Base-by-base conservation (phyloP, 2,888 invertebrate species). In the Tenthredo notha region DNA sequence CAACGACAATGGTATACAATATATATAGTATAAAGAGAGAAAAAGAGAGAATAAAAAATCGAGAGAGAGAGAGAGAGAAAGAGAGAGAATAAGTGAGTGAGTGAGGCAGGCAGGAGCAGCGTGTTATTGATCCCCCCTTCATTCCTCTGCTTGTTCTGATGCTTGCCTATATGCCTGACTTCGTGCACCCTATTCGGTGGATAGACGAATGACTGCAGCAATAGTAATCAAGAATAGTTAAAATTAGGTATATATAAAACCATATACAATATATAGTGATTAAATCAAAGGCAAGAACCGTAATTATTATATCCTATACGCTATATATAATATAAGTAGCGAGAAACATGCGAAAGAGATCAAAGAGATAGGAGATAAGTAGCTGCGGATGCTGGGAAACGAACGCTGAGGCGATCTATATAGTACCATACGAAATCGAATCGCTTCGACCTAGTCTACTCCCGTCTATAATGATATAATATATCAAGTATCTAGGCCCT, bases 81-180 rank as follows among this genome's bases (percentile, higher is more conserved):
- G 61, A 25, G 25, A 25, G 61, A 21, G n/a, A n/a, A n/a, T n/a
- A n/a, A n/a, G n/a, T n/a, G 58, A 50, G 50, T 18, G 50, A 50
- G 50, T 15, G 21, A 58, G 61, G 61, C 67, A 33, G 33, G 33
- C 25, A 67, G 74, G 21, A 77, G 91, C 92, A 92, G 92, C 91
- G 91, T 91, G 91, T 93, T 92, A 93, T 93, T 93, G 93, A 93
- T 93, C 92, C 92, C 91, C 88, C 89, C 89, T 89, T 89, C 89
- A 84, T 85, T 86, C 86, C 84, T 85, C 84, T 74, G 84, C 67
- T 85, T 65, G 87, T 85, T 87, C 87, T 87, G 70, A 86, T 86
- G 85, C 87, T 74, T 87, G 29, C 29, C 84, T 18, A 50, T 43
- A 4, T n/a, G n/a, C 7, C 77, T 33, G 33, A 3, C 67, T n/a